These are phyloP conservation scores for Holothuria leucospilota DNA, from an alignment of 53 echinoderm and acorn worm genomes.

Conservation along the genomic window DNA sequence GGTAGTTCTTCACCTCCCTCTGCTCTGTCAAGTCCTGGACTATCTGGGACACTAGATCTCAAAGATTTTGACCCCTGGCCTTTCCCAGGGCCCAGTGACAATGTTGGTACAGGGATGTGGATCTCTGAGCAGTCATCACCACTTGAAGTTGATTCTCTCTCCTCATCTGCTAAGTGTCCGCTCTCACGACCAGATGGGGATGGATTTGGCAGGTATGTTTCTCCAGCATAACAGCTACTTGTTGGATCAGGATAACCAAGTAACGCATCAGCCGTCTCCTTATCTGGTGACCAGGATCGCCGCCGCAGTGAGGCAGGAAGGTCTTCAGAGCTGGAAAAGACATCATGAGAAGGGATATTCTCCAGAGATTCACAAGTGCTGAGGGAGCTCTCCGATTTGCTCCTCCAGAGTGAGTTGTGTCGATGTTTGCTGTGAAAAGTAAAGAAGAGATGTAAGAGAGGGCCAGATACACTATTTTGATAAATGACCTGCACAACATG, in stretches of 20 bases:
- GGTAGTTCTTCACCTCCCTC: not conserved
- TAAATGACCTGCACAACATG: no score
- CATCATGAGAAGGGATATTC: conserved; percentile 58
- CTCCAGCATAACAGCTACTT: conserved; percentile 46
- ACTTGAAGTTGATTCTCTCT: not conserved
- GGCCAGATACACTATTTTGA: no score
- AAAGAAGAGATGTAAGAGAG: not conserved
- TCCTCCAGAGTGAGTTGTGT: conserved; percentile 87
- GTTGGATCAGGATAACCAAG: conserved; percentile 54
- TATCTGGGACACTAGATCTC: not conserved
- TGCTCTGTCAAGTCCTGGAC: not conserved
- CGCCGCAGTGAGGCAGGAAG: conserved; percentile 55
- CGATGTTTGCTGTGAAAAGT: conserved; percentile 77
- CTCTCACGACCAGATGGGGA: not conserved
- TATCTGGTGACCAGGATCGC: conserved; percentile 81
- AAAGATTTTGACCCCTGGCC: not conserved
- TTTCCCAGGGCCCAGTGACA: not conserved
- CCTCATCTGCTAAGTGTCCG: conserved; percentile 12
- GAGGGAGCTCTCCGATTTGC: conserved; percentile 93
- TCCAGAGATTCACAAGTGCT: conserved; percentile 76
- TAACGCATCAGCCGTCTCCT: conserved; percentile 54
- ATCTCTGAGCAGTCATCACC: conserved; percentile 73
- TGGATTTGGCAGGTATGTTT: not conserved
- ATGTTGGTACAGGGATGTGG: conserved; percentile 54
- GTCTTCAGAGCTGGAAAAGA: conserved; percentile 47